Base-by-base conservation (phyloP, 2,113 vertebrate genomes). In the Columbina picui region DNA sequence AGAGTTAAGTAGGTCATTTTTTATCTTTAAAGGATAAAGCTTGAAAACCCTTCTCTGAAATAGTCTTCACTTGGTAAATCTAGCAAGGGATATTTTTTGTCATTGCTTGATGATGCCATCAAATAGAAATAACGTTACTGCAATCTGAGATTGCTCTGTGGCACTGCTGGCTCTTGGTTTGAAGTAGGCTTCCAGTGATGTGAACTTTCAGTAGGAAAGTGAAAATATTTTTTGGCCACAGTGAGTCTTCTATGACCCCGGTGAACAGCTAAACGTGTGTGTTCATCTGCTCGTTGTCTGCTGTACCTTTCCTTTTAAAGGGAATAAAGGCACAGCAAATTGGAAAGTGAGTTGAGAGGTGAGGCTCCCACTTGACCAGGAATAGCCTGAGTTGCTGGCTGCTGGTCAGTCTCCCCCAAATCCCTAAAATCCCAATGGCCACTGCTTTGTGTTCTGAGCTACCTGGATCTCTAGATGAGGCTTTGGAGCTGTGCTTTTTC, bases 1-100 rank as follows among this genome's bases (percentile, higher is more conserved):
- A 90, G 93, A 91, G 53, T 64, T 90, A 87, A 94, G 39, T 90
- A 90, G 86, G 82, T 90, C 6, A 67, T 39, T 84, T 86, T 63
- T 81, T 36, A 55, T 74, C 80, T 92, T 77, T 63, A 39, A 67
- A 61, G 15, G 50, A 67, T 10, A 78, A 89, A 78, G 20, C 64
- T 82, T 60, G 38, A 47, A 53, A 84, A 71, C 30, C 5, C 10
- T 47, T 57, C 17, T 64, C 65, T 64, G 56, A 89, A 89, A 53
- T 34, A 56, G 30, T 34, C 57, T 60, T 20, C 16, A 10, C 36
- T 52, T 59, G 20, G 32, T 30, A 82, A 84, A 59, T 52, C 34
- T 39, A 93, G 30, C 14, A 43, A 84, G 10, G 7, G 11, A 3
- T n/a, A 47, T 56, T 82, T 95, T 45, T 82, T 87, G 39, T 38